These are phyloP conservation scores for Mycteria americana DNA, from an alignment of 2,797 vertebrate species.

Conservation along the genomic window DNA sequence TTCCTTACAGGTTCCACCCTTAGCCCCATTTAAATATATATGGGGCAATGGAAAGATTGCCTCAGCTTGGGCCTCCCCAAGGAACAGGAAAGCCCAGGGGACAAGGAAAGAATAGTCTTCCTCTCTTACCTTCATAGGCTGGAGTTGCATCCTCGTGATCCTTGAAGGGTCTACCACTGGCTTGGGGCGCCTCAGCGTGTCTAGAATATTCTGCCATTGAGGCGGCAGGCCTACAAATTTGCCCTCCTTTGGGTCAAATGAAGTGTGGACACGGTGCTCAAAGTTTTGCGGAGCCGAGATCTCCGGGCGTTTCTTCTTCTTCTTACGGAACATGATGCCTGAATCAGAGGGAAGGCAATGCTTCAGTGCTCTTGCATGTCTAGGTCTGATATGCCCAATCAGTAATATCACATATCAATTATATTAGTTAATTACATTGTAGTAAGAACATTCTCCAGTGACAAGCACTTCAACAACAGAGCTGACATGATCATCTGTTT, in stretches of 20 bases:
- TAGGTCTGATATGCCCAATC: not conserved
- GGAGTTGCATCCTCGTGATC: slow-evolving; percentile 93
- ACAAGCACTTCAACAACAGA: not conserved
- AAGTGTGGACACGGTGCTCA: slow-evolving; percentile 97
- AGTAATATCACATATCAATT: rapidly evolving
- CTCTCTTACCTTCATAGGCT: slow-evolving; percentile 93
- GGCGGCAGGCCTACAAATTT: slow-evolving; percentile 94
- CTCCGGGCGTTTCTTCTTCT: slow-evolving; percentile 98
- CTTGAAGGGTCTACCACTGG: slow-evolving; percentile 96
- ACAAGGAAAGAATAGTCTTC: not conserved
- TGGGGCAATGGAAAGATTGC: not conserved
- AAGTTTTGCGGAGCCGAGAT: slow-evolving; percentile 97
- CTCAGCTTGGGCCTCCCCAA: not conserved
- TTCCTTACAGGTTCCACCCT: not conserved
- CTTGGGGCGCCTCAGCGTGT: slow-evolving; percentile 91
- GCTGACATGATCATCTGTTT: not conserved
- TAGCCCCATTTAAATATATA: not conserved
- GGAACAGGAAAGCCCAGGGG: not conserved
- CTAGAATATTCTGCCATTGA: slow-evolving; percentile 98
- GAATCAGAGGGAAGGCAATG: not conserved
- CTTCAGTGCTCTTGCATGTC: not conserved
- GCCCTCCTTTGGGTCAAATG: slow-evolving; percentile 91
- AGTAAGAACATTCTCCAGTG: not conserved
- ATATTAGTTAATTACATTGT: not conserved
- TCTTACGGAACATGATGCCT: slow-evolving; percentile 95